Percentiles rank a stretch among this genome's conserved stretches.
Evolutionary conservation across 2,113 vertebrate genomes (phyloP).

Genomic region (Calyptommatus sinebrachiatus): DNA sequence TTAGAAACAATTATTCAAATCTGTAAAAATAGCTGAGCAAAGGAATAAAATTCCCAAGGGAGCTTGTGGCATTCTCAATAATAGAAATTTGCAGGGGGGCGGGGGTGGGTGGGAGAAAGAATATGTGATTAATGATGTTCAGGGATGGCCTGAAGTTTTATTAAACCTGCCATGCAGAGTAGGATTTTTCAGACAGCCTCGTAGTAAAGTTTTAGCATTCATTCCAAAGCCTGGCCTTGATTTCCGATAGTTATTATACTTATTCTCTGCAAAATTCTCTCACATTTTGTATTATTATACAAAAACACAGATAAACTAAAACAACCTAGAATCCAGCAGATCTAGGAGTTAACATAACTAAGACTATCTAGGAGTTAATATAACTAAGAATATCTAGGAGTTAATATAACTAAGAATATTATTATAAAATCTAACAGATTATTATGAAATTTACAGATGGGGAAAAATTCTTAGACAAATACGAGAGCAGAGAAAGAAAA

Average conservation of each 20-base stretch:
- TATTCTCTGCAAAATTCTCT: no score
- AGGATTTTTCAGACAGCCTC: not conserved
- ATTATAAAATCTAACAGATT: no score
- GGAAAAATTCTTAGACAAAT: no score
- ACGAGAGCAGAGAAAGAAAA: no score
- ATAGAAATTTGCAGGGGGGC: not conserved
- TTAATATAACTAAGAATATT: no score
- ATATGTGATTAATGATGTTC: conserved; percentile 12
- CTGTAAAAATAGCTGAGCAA: conserved; percentile 17
- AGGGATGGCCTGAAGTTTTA: not conserved
- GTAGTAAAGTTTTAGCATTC: not conserved
- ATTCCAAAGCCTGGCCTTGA: not conserved
- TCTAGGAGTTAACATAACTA: no score
- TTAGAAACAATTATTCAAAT: conserved; percentile 20
- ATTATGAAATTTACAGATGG: no score
- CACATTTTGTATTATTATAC: no score
- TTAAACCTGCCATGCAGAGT: not conserved
- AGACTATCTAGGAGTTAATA: no score
- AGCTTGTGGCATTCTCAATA: conserved; percentile 9
- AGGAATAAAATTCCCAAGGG: conserved; percentile 12
- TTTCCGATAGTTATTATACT: not conserved
- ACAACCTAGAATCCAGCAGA: no score
- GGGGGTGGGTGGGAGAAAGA: not conserved
- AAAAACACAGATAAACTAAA: no score
- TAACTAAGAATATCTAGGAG: no score